These are phyloP conservation scores for Bugulina stolonifera DNA, from an alignment of 2,888 invertebrate species.

Conservation along the genomic window DNA sequence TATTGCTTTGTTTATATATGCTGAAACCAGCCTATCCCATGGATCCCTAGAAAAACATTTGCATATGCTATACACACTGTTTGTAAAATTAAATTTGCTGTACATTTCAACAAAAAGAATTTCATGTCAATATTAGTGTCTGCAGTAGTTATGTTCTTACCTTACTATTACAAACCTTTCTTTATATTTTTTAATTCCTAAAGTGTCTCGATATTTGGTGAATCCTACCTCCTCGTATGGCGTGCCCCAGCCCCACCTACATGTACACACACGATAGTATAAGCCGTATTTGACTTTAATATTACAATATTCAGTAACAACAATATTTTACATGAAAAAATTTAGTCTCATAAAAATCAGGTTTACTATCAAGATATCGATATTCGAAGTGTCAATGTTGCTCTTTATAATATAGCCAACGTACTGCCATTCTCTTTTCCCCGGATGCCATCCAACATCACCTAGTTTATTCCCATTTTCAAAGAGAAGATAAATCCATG, in stretches of 20 bases:
- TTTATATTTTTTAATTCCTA: neutral
- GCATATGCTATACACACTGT: neutral
- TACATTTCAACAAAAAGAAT: neutral
- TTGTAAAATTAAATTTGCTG: neutral
- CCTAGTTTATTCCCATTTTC: neutral
- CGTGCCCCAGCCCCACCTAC: neutral
- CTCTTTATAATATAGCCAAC: too few species aligned
- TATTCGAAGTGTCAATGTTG: too few species aligned
- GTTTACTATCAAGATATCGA: too few species aligned
- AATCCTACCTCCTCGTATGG: neutral
- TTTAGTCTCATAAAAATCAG: too few species aligned
- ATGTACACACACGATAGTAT: too few species aligned
- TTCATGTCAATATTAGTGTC: neutral
- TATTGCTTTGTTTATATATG: neutral
- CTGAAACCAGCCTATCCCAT: neutral
- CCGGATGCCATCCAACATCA: neutral
- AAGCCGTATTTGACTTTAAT: too few species aligned
- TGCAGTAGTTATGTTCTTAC: neutral
- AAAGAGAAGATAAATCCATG: neutral
- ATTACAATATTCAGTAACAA: too few species aligned
- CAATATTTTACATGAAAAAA: too few species aligned
- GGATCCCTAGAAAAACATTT: neutral
- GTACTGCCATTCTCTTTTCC: neutral
- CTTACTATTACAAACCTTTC: neutral
- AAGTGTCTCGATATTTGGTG: neutral